Conservation (phyloP, 2,113 vertebrate genomes). For the Tupaia chinensis region DNA sequence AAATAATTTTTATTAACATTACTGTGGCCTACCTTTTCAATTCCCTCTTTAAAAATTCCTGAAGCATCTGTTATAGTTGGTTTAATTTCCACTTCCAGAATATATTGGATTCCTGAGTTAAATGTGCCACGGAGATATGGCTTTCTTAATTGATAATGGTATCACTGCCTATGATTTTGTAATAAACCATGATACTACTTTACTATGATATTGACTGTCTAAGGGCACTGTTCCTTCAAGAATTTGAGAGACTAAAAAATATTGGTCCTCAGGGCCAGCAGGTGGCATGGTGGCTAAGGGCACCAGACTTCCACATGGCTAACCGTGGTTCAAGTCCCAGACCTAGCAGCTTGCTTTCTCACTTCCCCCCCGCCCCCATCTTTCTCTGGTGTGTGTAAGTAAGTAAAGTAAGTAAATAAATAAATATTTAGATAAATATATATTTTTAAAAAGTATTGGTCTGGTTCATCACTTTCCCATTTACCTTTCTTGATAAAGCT, state of each 20-base stretch:
- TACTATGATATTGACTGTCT: background rate
- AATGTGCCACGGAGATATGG: background rate
- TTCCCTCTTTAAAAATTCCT: constrained; percentile 20
- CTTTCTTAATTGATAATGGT: constrained; percentile 30
- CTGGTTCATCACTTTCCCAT: background rate
- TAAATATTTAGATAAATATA: no score
- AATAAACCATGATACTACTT: background rate
- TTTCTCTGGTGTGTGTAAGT: no score
- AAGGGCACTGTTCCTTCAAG: background rate
- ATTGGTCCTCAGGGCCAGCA: background rate
- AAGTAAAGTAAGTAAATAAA: no score
- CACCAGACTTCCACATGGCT: no score
- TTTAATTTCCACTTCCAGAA: background rate
- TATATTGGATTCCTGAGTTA: constrained; percentile 10
- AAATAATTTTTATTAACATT: constrained; percentile 25
- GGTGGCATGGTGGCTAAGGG: no score
- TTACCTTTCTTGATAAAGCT: background rate
- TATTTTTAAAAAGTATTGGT: background rate
- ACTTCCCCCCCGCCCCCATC: background rate
- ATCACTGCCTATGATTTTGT: background rate
- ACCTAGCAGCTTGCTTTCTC: background rate
- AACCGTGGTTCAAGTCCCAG: no score
- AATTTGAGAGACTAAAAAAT: constrained; percentile 14
- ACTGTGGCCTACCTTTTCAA: background rate
- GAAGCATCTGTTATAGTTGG: background rate